phyloP scores from a whole-genome alignment of 1,140 invertebrate species.

The Steinernema feltiae region DNA sequence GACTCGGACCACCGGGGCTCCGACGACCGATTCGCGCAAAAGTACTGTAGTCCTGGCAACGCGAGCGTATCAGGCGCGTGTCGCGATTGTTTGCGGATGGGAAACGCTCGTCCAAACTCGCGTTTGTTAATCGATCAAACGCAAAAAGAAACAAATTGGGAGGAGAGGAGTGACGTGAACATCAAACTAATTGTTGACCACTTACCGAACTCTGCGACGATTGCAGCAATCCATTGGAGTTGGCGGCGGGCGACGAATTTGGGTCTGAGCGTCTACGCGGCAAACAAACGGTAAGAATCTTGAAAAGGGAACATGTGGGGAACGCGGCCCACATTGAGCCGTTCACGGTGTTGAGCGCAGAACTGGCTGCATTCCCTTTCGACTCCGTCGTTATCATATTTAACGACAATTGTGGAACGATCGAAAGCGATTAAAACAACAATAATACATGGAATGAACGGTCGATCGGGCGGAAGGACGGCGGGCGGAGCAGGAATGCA shows the following conservation, averaged over 20 bases:
- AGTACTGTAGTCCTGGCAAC: no score
- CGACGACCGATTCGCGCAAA: no score
- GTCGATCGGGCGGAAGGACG: background rate
- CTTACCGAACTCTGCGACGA: background rate
- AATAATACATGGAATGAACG: background rate
- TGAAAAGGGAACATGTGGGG: constrained; percentile 4
- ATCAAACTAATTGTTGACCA: background rate
- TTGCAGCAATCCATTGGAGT: background rate
- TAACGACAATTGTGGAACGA: background rate
- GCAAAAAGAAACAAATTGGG: no score
- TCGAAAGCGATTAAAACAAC: background rate
- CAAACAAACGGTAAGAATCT: background rate
- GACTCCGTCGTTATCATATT: background rate
- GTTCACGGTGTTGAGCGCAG: background rate
- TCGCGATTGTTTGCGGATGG: no score
- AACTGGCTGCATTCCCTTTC: background rate
- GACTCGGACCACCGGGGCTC: no score
- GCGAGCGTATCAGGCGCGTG: no score
- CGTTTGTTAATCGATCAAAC: no score
- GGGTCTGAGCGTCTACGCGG: background rate
- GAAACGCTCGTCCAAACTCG: no score
- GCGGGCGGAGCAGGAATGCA: background rate
- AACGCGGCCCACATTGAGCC: constrained; percentile 12
- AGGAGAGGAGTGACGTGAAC: no score
- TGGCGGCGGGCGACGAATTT: background rate